phyloP scores from a whole-genome alignment of 30 jellyfish, hydroid and myxozoan species.

The Mastigias papua region DNA sequence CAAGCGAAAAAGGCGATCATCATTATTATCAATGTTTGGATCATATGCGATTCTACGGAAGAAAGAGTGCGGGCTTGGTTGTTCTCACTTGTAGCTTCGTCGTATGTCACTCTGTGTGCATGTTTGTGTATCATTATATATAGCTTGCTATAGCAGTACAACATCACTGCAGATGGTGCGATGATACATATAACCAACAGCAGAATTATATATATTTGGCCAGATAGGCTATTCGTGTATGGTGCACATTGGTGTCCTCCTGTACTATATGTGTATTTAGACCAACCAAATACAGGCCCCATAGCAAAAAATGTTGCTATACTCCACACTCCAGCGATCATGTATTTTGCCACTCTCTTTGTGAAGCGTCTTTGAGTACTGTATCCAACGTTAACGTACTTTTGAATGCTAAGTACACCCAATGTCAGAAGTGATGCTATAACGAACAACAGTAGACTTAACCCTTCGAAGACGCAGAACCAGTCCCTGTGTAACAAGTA shows the following conservation, averaged over 20 bases:
- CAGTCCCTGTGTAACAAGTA: slow-evolving; percentile 21
- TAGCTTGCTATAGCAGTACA: slow-evolving; percentile 47
- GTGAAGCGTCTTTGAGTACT: slow-evolving; percentile 10
- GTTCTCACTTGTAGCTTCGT: neutral
- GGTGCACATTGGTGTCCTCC: slow-evolving; percentile 86
- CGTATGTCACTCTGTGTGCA: slow-evolving; percentile 18
- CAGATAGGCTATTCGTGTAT: slow-evolving; percentile 9
- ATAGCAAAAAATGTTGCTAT: slow-evolving; percentile 49
- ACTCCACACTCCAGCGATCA: slow-evolving; percentile 62
- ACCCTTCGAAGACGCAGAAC: slow-evolving; percentile 64
- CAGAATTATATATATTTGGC: neutral
- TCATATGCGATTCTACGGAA: slow-evolving; percentile 26
- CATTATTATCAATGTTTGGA: slow-evolving; percentile 57
- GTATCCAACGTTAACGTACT: slow-evolving; percentile 52
- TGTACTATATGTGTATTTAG: slow-evolving; percentile 40
- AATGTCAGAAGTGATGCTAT: slow-evolving; percentile 62
- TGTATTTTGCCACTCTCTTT: neutral
- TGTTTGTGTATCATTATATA: slow-evolving; percentile 22
- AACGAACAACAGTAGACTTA: slow-evolving; percentile 33
- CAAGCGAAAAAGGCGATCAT: slow-evolving; percentile 44
- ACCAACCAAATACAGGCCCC: slow-evolving; percentile 85
- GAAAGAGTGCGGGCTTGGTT: neutral
- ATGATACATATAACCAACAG: slow-evolving; percentile 8
- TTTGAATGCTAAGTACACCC: slow-evolving; percentile 61
- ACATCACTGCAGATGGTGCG: slow-evolving; percentile 38